Evolutionary conservation across 1,140 invertebrate genomes (phyloP).

Genomic region (Zaprionus lachaisei): DNA sequence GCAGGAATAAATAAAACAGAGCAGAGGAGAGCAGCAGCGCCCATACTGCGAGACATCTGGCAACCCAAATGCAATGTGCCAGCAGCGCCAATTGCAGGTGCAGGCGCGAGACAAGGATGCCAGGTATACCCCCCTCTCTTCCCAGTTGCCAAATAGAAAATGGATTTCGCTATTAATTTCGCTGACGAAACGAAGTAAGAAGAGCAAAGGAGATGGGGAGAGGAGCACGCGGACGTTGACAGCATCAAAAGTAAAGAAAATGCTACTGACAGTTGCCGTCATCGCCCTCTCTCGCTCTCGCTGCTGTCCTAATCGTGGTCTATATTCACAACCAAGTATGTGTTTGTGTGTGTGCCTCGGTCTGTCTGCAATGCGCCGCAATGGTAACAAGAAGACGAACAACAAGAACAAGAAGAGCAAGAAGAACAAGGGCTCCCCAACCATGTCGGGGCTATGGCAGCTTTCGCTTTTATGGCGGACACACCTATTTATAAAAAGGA

Average conservation of each 20-base stretch:
- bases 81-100: slow-evolving; percentile 7
- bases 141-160: slow-evolving; percentile 61
- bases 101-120: slow-evolving; percentile 12
- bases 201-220: slow-evolving; percentile 14
- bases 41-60: slow-evolving; percentile 21
- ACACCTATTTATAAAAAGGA: slow-evolving; percentile 78
- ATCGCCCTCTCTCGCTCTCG: not conserved
- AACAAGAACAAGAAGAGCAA: not conserved
- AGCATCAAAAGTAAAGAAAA: slow-evolving; percentile 73
- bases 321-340: not conserved
- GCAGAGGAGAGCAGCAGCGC: not conserved
- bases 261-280: slow-evolving; percentile 52
- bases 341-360: slow-evolving; percentile 29
- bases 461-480: slow-evolving; percentile 75
- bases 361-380: slow-evolving; percentile 62
- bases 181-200: slow-evolving; percentile 58
- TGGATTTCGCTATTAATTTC: slow-evolving; percentile 82
- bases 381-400: not conserved
- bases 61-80: slow-evolving; percentile 28
- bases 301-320: slow-evolving; percentile 9
- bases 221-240: slow-evolving; percentile 51
- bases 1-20: slow-evolving; percentile 40
- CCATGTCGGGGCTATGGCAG: slow-evolving; percentile 47
- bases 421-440: slow-evolving; percentile 35
- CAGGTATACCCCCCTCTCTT: not conserved